phyloP scores from a whole-genome alignment of 30 jellyfish, hydroid and myxozoan species.

The Aurelia coerulea region DNA sequence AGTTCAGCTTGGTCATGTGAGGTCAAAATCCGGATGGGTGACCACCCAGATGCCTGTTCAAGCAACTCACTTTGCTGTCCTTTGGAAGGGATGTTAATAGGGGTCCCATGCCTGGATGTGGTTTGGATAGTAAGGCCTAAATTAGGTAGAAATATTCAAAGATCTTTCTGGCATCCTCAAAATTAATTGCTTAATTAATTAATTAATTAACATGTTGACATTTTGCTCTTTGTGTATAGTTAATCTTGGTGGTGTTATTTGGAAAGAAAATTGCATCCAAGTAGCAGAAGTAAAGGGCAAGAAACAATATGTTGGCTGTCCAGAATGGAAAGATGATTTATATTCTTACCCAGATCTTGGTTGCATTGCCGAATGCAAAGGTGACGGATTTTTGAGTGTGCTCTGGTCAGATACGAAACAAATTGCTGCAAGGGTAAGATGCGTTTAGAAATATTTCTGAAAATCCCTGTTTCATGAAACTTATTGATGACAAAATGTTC shows the following conservation, averaged over 20 bases:
- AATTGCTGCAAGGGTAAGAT: constrained; percentile 32
- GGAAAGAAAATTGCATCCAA: constrained; percentile 22
- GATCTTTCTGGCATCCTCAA: neutral
- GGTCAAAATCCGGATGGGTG: too few relatives aligned
- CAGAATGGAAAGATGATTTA: constrained; percentile 32
- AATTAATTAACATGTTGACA: neutral
- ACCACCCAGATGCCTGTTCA: too few relatives aligned
- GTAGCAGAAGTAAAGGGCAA: constrained; percentile 28
- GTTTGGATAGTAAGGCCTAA: neutral
- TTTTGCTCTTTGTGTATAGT: neutral
- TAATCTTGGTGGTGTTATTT: constrained; percentile 26
- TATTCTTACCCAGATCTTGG: constrained; percentile 42
- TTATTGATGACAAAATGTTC: too few relatives aligned
- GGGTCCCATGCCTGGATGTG: too few relatives aligned
- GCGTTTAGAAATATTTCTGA: too few relatives aligned
- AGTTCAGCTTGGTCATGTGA: too few relatives aligned
- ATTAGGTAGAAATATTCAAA: neutral
- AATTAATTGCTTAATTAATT: neutral
- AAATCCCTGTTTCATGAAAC: too few relatives aligned
- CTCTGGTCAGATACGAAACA: constrained; percentile 47
- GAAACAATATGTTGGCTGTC: constrained; percentile 33
- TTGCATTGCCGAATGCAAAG: constrained; percentile 40
- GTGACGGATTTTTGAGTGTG: constrained; percentile 7
- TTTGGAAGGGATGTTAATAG: too few relatives aligned
- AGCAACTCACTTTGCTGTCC: too few relatives aligned